These are phyloP conservation scores for Shargacucullia verbasci DNA, from an alignment of 2,888 invertebrate genomes.

Conservation along the genomic window DNA sequence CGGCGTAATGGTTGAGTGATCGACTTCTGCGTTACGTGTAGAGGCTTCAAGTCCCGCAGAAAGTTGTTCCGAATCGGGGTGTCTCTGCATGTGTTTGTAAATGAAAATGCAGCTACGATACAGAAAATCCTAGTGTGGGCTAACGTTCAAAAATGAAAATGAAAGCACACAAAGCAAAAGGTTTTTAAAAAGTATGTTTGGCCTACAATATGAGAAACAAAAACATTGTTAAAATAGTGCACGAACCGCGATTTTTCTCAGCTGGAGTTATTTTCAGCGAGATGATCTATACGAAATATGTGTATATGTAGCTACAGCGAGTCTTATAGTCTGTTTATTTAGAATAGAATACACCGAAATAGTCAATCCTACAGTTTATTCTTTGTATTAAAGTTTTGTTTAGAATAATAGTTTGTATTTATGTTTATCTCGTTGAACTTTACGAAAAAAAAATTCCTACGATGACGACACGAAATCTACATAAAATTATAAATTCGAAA, in stretches of 20 bases:
- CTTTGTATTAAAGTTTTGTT: constrained; percentile 5
- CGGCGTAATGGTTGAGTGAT: too few species aligned
- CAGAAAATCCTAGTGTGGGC: too few species aligned
- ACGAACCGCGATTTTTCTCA: constrained; percentile 11
- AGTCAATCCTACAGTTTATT: constrained; percentile 14
- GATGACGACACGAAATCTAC: neutral
- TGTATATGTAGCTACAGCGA: constrained; percentile 10
- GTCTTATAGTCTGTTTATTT: constrained; percentile 21
- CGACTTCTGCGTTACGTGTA: too few species aligned
- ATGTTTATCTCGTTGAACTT: too few species aligned
- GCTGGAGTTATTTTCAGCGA: constrained; percentile 38
- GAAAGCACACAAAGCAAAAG: too few species aligned
- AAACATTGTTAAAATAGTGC: constrained; percentile 6
- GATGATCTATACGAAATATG: constrained; percentile 6
- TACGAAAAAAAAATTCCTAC: too few species aligned
- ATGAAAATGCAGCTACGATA: too few species aligned
- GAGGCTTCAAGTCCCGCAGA: too few species aligned
- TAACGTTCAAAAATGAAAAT: too few species aligned
- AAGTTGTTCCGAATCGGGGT: too few species aligned
- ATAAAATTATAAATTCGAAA: neutral
- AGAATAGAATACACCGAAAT: constrained; percentile 8
- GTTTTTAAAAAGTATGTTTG: too few species aligned
- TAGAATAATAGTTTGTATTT: neutral
- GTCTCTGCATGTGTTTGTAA: too few species aligned
- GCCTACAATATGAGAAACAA: neutral